Conservation (phyloP, 1,140 invertebrate species). For the Trichoplusia ni region DNA sequence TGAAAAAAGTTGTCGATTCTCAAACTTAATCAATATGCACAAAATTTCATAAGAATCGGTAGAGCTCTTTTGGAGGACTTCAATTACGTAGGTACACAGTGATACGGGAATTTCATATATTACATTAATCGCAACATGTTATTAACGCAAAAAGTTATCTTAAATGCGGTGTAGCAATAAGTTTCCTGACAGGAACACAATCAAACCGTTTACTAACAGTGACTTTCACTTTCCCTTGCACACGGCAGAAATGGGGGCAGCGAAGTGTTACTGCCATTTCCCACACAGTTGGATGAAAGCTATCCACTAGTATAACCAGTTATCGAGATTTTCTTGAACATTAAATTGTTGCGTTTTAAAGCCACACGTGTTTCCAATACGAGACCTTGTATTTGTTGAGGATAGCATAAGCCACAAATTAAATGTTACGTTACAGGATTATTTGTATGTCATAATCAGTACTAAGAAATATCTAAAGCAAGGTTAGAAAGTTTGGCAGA, state of each 20-base stretch:
- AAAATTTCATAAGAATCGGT: no score
- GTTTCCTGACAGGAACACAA: conserved; percentile 34
- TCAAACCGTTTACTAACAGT: conserved; percentile 34
- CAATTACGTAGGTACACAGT: no score
- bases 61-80: no score
- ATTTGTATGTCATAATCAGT: no score
- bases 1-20: no score
- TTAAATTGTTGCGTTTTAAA: background rate
- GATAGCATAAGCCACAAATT: no score
- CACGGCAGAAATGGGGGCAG: conserved; percentile 41
- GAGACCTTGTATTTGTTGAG: no score
- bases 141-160: background rate
- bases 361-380: no score
- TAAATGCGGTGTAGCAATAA: background rate
- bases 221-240: conserved; percentile 51
- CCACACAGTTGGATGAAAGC: background rate
- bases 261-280: conserved; percentile 34
- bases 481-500: no score
- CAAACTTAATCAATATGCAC: no score
- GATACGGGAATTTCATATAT: background rate
- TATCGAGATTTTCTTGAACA: background rate
- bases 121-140: background rate
- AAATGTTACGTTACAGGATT: no score
- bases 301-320: background rate
- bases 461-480: no score